Evolutionary conservation across 1,140 invertebrate genomes (phyloP), one percentile per base, ranked within the genome.

Genomic region (Campoletis sonorensis): DNA sequence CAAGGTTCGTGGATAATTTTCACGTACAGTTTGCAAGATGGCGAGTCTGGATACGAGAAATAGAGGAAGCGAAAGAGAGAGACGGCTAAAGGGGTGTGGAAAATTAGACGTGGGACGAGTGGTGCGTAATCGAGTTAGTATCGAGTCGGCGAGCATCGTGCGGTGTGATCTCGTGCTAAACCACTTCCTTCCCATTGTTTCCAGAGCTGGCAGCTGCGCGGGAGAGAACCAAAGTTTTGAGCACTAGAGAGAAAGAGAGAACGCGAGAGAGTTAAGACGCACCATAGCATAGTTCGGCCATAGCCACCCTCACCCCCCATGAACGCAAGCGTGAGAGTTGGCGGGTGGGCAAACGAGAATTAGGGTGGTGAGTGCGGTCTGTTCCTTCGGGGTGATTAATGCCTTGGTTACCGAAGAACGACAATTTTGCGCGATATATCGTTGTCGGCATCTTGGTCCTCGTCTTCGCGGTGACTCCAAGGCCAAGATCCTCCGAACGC

Each of bases 301-400:
- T 16, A 18, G 21, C n/a, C 58, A 4, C 7, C 30, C 30, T n/a
- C 16, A 27, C 30, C n/a, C 67, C 30, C 16, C 67, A 15, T 30
- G 26, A 16, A 45, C 40, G 21, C 67, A 16, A 70, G 33, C 76
- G 76, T 61, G 76, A 40, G 76, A 78, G 61, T n/a, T 49, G 58
- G 76, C 76, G 76, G 75, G 75, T 77, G 75, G 76, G 58, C 76
- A 78, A 78, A 78, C 76, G 58, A 78, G 76, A 78, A 78, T 78
- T 78, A 64, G 76, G 76, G 76, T 78, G 76, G 76, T 78, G 76
- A 78, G 76, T 78, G 76, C 76, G 76, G 76, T 78, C 58, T 78
- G 76, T 64, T 78, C 76, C 76, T 33, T 45, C 76, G 21, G 21
- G 61, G 76, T 78, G 76, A 78, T 78, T 78, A 78, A 78, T 78